Conservation (phyloP, 2,888 invertebrate species). For the Automeris io region DNA sequence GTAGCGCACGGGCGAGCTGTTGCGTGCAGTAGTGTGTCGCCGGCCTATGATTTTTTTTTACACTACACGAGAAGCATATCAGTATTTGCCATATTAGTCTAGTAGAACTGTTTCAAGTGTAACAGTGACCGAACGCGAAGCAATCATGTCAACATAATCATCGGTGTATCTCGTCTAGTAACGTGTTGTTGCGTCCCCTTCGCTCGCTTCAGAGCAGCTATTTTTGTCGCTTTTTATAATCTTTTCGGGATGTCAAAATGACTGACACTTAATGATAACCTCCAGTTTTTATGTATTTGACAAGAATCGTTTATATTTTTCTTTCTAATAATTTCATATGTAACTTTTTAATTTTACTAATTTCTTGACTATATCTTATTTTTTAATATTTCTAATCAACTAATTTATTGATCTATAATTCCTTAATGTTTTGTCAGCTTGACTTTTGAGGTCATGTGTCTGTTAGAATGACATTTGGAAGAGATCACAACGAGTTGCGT, state of each 20-base stretch:
- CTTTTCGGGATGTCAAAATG: background rate
- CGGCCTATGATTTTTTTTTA: constrained; percentile 16
- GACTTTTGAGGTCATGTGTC: background rate
- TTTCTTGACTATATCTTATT: constrained; percentile 1
- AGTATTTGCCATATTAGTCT: constrained; percentile 72
- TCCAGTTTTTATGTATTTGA: constrained; percentile 12
- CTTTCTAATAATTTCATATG: background rate
- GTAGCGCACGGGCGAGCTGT: background rate
- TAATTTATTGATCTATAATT: no score
- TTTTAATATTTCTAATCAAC: background rate
- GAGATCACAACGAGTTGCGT: background rate
- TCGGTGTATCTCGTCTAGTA: constrained; percentile 47
- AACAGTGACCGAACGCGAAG: constrained; percentile 45
- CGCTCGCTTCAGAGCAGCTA: background rate
- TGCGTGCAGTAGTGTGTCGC: background rate
- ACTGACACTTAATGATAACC: background rate
- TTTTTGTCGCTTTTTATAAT: background rate
- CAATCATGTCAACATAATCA: constrained; percentile 64
- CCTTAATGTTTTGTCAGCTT: background rate
- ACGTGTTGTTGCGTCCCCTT: constrained; percentile 22
- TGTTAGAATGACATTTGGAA: constrained; percentile 2
- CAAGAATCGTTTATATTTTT: constrained; percentile 12
- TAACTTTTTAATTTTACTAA: constrained; percentile 6
- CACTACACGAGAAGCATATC: constrained; percentile 55
- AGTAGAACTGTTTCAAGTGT: constrained; percentile 34